phyloP scores from a whole-genome alignment of 2,888 invertebrate species.

The Acheta domesticus region DNA sequence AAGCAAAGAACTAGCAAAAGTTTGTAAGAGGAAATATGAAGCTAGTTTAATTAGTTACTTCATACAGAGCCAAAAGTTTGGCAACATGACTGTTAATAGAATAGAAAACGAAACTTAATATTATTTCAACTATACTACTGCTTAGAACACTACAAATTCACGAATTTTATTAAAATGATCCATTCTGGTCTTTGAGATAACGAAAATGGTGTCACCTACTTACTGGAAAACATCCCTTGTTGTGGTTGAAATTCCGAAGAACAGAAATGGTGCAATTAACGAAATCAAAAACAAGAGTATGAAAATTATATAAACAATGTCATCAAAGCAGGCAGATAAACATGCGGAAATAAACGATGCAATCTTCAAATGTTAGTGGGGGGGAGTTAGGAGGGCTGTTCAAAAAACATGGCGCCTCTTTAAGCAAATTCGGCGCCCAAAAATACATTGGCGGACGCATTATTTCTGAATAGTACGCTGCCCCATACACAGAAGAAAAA shows the following conservation, averaged over 20 bases:
- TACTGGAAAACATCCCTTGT: conserved; percentile 72
- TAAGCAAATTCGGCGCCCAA: conserved; percentile 33
- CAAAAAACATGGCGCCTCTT: conserved; percentile 34
- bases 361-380: conserved; percentile 38
- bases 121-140: conserved; percentile 37
- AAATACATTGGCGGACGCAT: conserved; percentile 33
- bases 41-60: conserved; percentile 29
- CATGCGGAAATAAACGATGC: conserved; percentile 38
- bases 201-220: conserved; percentile 52
- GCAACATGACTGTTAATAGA: conserved; percentile 3
- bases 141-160: conserved; percentile 35
- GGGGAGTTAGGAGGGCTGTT: conserved; percentile 32
- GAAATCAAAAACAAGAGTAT: conserved; percentile 49
- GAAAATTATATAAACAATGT: conserved; percentile 39
- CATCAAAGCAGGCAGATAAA: conserved; percentile 39
- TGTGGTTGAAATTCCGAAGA: conserved; percentile 61
- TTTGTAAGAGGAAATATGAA: conserved; percentile 33
- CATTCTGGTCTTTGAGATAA: conserved; percentile 33
- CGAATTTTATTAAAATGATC: conserved; percentile 31
- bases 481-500: conserved; percentile 85
- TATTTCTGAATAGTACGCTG: conserved; percentile 57
- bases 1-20: conserved; percentile 29
- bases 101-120: conserved; percentile 33
- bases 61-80: conserved; percentile 2
- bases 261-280: conserved; percentile 63